These are phyloP conservation scores for Papilio elwesi DNA, from an alignment of 2,888 invertebrate genomes.

Conservation along the genomic window DNA sequence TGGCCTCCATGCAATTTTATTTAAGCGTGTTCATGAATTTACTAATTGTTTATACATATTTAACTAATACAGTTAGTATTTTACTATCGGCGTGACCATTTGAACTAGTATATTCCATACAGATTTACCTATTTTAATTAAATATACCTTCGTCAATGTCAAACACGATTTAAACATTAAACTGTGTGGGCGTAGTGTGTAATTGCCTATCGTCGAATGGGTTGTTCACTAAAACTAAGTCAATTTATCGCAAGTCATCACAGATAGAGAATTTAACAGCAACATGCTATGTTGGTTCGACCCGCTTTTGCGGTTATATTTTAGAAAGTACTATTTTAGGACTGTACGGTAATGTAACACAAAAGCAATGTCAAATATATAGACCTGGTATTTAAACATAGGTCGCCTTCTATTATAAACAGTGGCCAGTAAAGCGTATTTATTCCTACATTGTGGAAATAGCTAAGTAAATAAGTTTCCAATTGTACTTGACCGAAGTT, in stretches of 20 bases:
- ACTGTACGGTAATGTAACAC: background rate
- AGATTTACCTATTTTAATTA: constrained; percentile 28
- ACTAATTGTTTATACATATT: background rate
- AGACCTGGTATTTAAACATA: background rate
- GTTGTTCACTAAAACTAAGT: constrained; percentile 18
- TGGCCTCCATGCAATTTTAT: too few species aligned
- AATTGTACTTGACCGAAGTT: too few species aligned
- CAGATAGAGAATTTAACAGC: constrained; percentile 1
- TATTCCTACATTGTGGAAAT: background rate
- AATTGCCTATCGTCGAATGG: constrained; percentile 23
- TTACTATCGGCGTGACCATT: background rate
- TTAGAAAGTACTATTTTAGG: background rate
- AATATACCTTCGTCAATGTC: constrained; percentile 24
- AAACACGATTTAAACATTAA: constrained; percentile 24
- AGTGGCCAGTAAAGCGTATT: background rate
- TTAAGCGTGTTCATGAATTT: background rate
- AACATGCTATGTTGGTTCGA: background rate
- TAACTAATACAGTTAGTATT: background rate
- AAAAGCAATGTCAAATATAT: background rate
- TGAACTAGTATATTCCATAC: constrained; percentile 5
- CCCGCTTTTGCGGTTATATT: background rate
- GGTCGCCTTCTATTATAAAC: too few species aligned
- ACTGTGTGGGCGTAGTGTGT: constrained; percentile 16
- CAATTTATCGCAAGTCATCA: constrained; percentile 13
- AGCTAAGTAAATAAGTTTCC: too few species aligned